Percentiles rank a stretch among this genome's conserved stretches.
Conservation (phyloP, 2,888 invertebrate species). For the Perizoma affinitatum region DNA sequence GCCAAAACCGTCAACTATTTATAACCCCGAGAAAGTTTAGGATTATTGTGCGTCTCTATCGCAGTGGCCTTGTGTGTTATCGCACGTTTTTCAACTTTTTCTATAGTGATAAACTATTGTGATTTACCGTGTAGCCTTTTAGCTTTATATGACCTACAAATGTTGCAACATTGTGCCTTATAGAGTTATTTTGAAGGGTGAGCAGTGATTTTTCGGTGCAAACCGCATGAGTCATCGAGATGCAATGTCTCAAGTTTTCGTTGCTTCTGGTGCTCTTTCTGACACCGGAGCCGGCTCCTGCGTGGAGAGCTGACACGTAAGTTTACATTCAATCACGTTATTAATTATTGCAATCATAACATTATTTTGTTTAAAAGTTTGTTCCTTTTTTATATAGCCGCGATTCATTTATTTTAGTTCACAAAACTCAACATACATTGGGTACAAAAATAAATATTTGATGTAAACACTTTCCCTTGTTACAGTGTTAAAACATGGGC, state of each 20-base stretch:
- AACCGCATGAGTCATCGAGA: conserved; percentile 62
- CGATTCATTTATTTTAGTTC: neutral
- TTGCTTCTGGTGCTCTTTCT: conserved; percentile 63
- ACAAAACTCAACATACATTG: conserved; percentile 1
- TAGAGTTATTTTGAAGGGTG: conserved; percentile 54
- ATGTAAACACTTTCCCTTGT: conserved; percentile 15
- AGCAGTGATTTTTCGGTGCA: conserved; percentile 48
- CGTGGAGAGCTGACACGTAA: conserved; percentile 68
- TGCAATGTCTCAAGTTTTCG: conserved; percentile 62
- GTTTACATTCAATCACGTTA: conserved; percentile 25
- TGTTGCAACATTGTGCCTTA: conserved; percentile 76
- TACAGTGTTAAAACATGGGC: conserved; percentile 92
- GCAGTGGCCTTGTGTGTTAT: conserved; percentile 75
- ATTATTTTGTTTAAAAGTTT: neutral
- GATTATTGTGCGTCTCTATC: conserved; percentile 60
- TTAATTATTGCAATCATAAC: neutral
- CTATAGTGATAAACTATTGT: conserved; percentile 44
- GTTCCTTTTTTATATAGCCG: no score
- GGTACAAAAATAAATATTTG: neutral
- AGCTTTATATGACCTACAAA: conserved; percentile 47
- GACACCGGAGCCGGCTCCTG: conserved; percentile 65
- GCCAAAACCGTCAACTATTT: conserved; percentile 55
- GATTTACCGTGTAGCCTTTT: conserved; percentile 56
- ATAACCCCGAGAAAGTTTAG: conserved; percentile 60
- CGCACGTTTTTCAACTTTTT: conserved; percentile 58